Evolutionary conservation across 1,140 invertebrate species (phyloP), one percentile per base, ranked within the genome.

Genomic region (Chelonus insularis): DNA sequence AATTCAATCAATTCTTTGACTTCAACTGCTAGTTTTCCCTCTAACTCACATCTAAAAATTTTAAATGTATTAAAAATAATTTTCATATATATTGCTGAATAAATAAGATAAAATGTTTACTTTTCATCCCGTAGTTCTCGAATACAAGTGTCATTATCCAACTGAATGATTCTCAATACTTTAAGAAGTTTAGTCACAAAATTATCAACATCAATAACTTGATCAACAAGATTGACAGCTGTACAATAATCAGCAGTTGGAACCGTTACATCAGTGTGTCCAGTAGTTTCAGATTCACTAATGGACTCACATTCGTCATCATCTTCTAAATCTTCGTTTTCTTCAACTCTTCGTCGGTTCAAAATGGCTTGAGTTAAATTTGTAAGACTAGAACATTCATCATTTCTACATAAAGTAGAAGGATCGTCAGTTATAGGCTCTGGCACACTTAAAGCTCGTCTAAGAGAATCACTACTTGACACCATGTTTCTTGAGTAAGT

Each of bases 141-240:
- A 69, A 86, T 86, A 68, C 83, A 86, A 14, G 83, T 85, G 63
- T 89, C 87, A 65, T 86, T 88, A 62, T 88, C 86, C 55, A 86
- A 72, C 70, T 90, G 88, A 63, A 90, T 89, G 16, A 90, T 86
- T 41, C 87, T 81, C 64, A 92, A 79, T 45, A 91, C 89, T 68
- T 90, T 89, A 57, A 92, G 80, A 67, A 92, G 76, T 68, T 88
- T 89, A 0, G 88, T 89, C 4, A 92, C 84, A 11, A 90, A 78
- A 77, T 88, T 88, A 76, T 92, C 88, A 21, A 90, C 87, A 11
- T 89, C 86, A 57, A 90, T 89, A 4, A 90, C 87, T 82, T 90
- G 88, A 78, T 90, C 88, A 16, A 89, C 86, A 6, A 90, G 79
- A 65, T 76, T 72, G 25, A 78, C 68, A n/a, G 71, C 72, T n/a